A percentile compares a stretch with the other conserved stretches of the same genome.
These are phyloP conservation scores for Sinopyrophorus schimmeli DNA, from an alignment of 2,888 invertebrate genomes.

Conservation along the genomic window DNA sequence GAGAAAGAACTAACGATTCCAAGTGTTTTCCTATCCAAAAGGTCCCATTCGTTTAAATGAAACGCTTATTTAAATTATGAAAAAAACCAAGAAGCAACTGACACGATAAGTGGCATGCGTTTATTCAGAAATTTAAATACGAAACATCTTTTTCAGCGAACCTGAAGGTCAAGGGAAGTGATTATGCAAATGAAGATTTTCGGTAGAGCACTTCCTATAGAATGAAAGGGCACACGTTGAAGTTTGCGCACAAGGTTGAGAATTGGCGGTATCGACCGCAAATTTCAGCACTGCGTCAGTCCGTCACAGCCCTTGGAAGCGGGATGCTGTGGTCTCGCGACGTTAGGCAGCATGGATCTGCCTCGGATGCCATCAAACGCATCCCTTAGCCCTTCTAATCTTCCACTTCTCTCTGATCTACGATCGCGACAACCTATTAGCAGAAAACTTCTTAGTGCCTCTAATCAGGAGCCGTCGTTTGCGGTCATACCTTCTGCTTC, in stretches of 20 bases:
- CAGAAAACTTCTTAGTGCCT: constrained; percentile 45
- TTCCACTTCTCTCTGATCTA: constrained; percentile 42
- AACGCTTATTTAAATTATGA: no score
- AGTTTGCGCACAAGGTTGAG: constrained; percentile 33
- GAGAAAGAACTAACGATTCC: no score
- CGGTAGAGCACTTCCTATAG: constrained; percentile 19
- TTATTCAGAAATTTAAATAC: no score
- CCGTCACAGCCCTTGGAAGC: constrained; percentile 37
- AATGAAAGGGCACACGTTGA: constrained; percentile 27
- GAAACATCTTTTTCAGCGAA: no score
- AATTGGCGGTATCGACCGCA: constrained; percentile 33
- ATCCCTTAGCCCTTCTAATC: constrained; percentile 49
- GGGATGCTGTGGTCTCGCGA: constrained; percentile 46
- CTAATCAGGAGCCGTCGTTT: constrained; percentile 50
- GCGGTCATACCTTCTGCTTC: constrained; percentile 50
- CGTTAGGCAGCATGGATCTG: constrained; percentile 48
- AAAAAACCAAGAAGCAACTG: no score
- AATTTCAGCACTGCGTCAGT: constrained; percentile 39
- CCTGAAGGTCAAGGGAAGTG: no score
- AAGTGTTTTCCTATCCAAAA: no score
- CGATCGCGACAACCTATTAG: constrained; percentile 45
- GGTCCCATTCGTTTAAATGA: no score
- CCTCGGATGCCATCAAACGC: constrained; percentile 52
- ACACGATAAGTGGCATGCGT: no score
- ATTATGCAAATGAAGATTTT: no score